Evolutionary conservation across 2,888 invertebrate species (phyloP), one percentile per base, ranked within the genome.

Genomic region (Lasioglossum marginatum): DNA sequence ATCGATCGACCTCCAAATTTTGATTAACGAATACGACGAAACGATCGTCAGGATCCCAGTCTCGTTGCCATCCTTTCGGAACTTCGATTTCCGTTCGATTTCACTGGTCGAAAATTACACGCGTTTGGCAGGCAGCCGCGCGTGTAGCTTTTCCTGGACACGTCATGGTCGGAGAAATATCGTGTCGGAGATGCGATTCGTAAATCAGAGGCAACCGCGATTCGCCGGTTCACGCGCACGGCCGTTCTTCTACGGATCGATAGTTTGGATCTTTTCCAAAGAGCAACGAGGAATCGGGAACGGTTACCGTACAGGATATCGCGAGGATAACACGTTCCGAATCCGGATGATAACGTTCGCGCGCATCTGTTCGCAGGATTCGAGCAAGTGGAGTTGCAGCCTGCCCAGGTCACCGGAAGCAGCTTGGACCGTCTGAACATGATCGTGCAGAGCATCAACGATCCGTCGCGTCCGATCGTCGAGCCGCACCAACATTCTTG

Each of bases 371-470:
- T 82, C 92, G 31, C 92, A 94, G 94, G 94, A 68, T 94, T 93
- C 87, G 94, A 94, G 76, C 92, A 93, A 73, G 73, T 91, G 72
- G 94, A 93, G 80, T 75, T 90, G 60, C 79, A 90, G n/a, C 76
- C 91, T 43, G 81, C 91, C 5, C 94, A 94, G 77, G 96, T 95
- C 77, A 96, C 95, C 0, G 96, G 96, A 5, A 96, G 96, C 93
- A 97, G 97, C 90, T 94, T 97, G 68, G 97, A 97, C 83, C 96
- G 97, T 57, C 95, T 97, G 27, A 96, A 97, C 70, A 96, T 97
- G 92, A 97, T 97, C 87, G 97, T 97, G 0, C 97, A 97, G 94
- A 97, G 97, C 81, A 96, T 97, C 84, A 96, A 96, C 16, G 95
- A 95, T 19, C 95, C 96, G 94, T 95, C 87, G 6, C 88, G 86